A percentile compares a stretch with the other conserved stretches of the same genome.
Conservation (phyloP, 2,113 vertebrate genomes). For the Cynopterus brachyotis region DNA sequence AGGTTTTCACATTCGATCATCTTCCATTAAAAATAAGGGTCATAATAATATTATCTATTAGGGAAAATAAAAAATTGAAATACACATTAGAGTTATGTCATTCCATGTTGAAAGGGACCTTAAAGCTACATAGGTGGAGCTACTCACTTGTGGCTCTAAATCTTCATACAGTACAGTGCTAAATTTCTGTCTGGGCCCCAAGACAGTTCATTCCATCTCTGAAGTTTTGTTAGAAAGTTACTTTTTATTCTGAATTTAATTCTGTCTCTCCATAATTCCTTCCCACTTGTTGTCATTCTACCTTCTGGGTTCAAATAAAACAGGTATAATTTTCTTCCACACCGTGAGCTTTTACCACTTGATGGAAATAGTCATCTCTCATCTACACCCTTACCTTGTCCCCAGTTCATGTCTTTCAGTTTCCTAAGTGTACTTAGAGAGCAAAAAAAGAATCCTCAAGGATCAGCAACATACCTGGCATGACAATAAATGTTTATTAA, state of each 20-base stretch:
- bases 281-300: background rate
- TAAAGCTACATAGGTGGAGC: background rate
- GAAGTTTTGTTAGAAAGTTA: background rate
- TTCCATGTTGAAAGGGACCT: background rate
- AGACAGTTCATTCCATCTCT: background rate
- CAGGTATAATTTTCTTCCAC: background rate
- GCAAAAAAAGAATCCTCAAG: background rate
- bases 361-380: background rate
- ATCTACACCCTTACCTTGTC: background rate
- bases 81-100: background rate
- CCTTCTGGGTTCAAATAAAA: background rate
- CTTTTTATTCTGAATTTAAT: conserved; percentile 43
- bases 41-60: conserved; percentile 59
- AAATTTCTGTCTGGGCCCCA: background rate
- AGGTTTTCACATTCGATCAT: conserved; percentile 84
- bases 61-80: conserved; percentile 47
- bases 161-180: background rate
- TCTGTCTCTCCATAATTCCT: background rate
- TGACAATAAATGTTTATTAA: conserved; percentile 8
- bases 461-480: background rate
- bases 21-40: conserved; percentile 66
- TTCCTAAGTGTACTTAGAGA: background rate
- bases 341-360: background rate
- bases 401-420: background rate
- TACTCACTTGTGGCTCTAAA: background rate